These are phyloP conservation scores for Hydraecia micacea DNA, from an alignment of 2,888 invertebrate species.

Conservation along the genomic window DNA sequence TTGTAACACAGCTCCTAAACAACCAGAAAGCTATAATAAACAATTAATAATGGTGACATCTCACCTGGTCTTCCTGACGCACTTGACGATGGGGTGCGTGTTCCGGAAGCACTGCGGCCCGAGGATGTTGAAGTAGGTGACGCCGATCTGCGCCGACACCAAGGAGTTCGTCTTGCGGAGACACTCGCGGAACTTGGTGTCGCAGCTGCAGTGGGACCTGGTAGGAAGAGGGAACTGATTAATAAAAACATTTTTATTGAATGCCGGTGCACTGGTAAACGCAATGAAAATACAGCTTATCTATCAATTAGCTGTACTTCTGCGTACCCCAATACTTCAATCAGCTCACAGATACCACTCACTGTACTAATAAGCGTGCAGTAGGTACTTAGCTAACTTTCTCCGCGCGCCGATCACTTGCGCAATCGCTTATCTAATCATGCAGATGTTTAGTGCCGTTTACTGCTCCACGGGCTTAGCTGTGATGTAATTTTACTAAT, in stretches of 20 bases:
- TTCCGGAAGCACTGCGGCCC: slow-evolving; percentile 93
- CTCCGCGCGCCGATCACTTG: slow-evolving; percentile 58
- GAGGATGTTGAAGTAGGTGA: slow-evolving; percentile 93
- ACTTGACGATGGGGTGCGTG: slow-evolving; percentile 89
- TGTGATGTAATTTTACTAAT: slow-evolving; percentile 20
- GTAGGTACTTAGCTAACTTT: slow-evolving; percentile 42
- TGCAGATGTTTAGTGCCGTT: slow-evolving; percentile 51
- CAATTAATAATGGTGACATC: background rate
- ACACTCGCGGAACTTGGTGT: slow-evolving; percentile 92
- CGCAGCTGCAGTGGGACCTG: slow-evolving; percentile 93
- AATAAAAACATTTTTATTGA: no score
- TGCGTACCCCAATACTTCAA: background rate
- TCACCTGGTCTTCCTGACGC: slow-evolving; percentile 82
- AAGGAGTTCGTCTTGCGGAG: slow-evolving; percentile 90
- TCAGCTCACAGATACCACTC: background rate
- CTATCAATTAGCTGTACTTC: no score
- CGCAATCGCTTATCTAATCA: slow-evolving; percentile 65
- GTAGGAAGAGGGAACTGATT: background rate
- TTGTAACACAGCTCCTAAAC: background rate
- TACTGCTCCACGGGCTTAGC: slow-evolving; percentile 22
- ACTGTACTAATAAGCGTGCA: slow-evolving; percentile 27
- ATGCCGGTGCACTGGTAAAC: background rate
- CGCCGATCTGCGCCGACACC: slow-evolving; percentile 91
- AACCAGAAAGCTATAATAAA: no score
- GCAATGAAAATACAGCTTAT: no score